Conservation (phyloP, 2,113 vertebrate genomes). For the Lepidothrix coronata region DNA sequence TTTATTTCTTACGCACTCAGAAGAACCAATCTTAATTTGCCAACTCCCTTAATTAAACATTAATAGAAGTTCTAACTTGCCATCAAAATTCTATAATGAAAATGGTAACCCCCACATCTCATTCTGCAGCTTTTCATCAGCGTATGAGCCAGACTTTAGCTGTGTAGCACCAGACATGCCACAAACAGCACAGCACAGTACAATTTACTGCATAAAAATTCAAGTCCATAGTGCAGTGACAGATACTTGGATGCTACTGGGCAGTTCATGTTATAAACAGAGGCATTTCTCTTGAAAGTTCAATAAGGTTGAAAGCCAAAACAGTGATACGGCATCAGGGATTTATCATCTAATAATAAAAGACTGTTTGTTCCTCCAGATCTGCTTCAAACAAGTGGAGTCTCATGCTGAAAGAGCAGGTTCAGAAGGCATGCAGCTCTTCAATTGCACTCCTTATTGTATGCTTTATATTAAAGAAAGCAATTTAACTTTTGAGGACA, state of each 20-base stretch:
- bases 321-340: slow-evolving; percentile 45
- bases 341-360: slow-evolving; percentile 68
- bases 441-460: slow-evolving; percentile 59
- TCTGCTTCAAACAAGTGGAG: slow-evolving; percentile 7
- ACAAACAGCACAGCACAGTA: not conserved
- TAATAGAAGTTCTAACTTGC: not conserved
- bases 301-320: slow-evolving; percentile 60
- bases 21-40: not conserved
- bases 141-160: not conserved
- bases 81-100: not conserved
- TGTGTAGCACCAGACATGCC: not conserved
- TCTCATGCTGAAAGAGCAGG: slow-evolving; percentile 38
- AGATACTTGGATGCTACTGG: slow-evolving; percentile 59
- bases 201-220: slow-evolving; percentile 13
- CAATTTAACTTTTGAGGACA: slow-evolving; percentile 64
- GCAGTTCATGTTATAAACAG: slow-evolving; percentile 52
- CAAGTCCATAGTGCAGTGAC: slow-evolving; percentile 37
- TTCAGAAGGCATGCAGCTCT: slow-evolving; percentile 21
- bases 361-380: slow-evolving; percentile 51
- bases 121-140: slow-evolving; percentile 29
- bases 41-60: not conserved
- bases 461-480: slow-evolving; percentile 62
- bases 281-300: slow-evolving; percentile 58
- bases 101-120: not conserved
- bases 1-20: not conserved